Base-by-base conservation (phyloP, 92 coral and sea anemone genomes). In the Virgularia gustaviana region DNA sequence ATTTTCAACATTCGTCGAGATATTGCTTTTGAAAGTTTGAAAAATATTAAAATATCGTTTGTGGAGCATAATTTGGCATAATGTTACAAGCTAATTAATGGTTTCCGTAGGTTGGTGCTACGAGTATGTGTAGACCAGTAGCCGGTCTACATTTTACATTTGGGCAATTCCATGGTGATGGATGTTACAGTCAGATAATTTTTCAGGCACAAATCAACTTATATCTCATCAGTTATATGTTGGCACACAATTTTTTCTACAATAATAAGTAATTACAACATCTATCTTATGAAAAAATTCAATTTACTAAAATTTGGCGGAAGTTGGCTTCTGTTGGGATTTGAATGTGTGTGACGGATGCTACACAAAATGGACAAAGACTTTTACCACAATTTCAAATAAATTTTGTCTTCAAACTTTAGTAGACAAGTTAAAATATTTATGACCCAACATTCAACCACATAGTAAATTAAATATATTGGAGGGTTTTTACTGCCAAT, bases 271-370 rank as follows among this genome's bases (percentile, higher is more conserved):
- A 35, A 52, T 49, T 71, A 54, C 32, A 31, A 12, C 49, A 59
- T 71, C 77, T 53, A 35, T 57, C 76, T 34, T 51, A 52, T 70
- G 76, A 42, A 70, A 70, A 70, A 49, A 20, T 39, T 70, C 16
- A n/a, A 70, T 51, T 70, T 30, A 52, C 52, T 60, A 49, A 52
- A 31, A 70, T 39, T 51, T 29, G 18, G 20, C 16, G 43, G 49
- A 57, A 54, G 22, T 39, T 36, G 62, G 20, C 79, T 73, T 51
- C 45, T 56, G 28, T 57, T 49, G 42, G 70, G 27, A 73, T 37
- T 57, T 73, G 52, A 28, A 52, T 73, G 56, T 63, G 34, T 36
- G 70, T 73, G 79, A 73, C 70, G 62, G 70, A 73, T 9, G 70
- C 57, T 73, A 57, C 78, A 73, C 53, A 73, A 71, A 71, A 41